phyloP scores from a whole-genome alignment of 2,113 vertebrate genomes.

The Theristicus caerulescens region DNA sequence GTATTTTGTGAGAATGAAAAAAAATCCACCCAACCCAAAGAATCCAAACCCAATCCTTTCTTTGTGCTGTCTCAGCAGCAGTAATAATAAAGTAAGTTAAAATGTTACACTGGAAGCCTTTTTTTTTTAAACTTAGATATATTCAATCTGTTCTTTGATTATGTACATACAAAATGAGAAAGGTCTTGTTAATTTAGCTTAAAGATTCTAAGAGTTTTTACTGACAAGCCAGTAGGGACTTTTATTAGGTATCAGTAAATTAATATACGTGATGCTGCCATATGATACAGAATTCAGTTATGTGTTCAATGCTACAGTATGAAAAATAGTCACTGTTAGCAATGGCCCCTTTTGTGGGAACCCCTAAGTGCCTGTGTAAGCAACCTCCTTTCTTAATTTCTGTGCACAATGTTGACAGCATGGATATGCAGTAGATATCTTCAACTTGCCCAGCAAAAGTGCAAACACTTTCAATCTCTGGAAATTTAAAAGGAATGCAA shows the following conservation, averaged over 20 bases:
- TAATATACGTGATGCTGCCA: neutral
- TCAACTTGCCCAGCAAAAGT: neutral
- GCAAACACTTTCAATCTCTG: neutral
- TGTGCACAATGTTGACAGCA: neutral
- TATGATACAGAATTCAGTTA: neutral
- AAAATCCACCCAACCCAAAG: fast-evolving
- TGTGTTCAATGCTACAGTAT: neutral
- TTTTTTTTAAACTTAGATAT: neutral
- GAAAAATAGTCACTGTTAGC: neutral
- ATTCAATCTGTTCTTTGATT: neutral
- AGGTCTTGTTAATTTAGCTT: neutral
- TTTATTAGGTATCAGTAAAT: neutral
- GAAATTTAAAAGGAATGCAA: neutral
- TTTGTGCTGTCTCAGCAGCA: neutral
- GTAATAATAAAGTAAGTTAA: neutral
- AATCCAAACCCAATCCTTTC: neutral
- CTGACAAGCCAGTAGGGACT: neutral
- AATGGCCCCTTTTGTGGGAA: neutral
- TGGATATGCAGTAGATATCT: neutral
- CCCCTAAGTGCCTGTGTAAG: neutral
- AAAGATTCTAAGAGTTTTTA: neutral
- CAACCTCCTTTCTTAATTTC: neutral
- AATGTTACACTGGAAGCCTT: neutral
- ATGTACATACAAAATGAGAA: neutral
- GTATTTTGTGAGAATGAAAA: neutral